Conservation (phyloP, 2,113 vertebrate genomes). For the Anguilla rostrata region DNA sequence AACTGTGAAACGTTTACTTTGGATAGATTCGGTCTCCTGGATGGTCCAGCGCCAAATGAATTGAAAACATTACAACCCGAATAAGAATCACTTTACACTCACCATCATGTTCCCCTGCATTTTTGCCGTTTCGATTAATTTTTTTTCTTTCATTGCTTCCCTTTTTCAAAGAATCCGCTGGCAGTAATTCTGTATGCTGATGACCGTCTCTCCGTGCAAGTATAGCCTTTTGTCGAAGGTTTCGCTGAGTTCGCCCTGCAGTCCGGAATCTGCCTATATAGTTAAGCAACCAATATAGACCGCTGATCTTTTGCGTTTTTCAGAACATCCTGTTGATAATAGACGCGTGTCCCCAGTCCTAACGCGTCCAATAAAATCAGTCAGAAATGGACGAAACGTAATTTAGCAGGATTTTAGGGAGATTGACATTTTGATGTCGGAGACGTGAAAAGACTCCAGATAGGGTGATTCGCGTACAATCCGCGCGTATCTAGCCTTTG, state of each 20-base stretch:
- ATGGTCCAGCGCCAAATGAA: background rate
- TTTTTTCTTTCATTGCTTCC: slow-evolving; percentile 96
- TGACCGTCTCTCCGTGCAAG: slow-evolving; percentile 39
- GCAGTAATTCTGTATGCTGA: slow-evolving; percentile 57
- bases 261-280: slow-evolving; percentile 32
- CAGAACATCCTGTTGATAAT: slow-evolving; percentile 25
- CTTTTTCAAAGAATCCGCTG: slow-evolving; percentile 49
- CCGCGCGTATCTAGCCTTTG: background rate
- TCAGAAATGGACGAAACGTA: slow-evolving; percentile 23
- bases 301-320: slow-evolving; percentile 5
- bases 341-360: slow-evolving; percentile 11
- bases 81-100: slow-evolving; percentile 59
- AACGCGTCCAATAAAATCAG: background rate
- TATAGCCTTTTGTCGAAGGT: slow-evolving; percentile 21
- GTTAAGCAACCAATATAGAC: slow-evolving; percentile 48
- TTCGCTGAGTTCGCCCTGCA: slow-evolving; percentile 22
- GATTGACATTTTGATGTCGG: slow-evolving; percentile 19
- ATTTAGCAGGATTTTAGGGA: slow-evolving; percentile 6
- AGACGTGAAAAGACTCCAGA: slow-evolving; percentile 7
- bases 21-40: background rate
- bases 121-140: slow-evolving; percentile 91
- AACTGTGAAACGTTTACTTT: background rate
- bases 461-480: background rate
- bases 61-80: background rate
- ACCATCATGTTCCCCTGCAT: slow-evolving; percentile 97